Evolutionary conservation across 2,797 vertebrate genomes (phyloP).

Genomic region (Neomorphus geoffroyi): DNA sequence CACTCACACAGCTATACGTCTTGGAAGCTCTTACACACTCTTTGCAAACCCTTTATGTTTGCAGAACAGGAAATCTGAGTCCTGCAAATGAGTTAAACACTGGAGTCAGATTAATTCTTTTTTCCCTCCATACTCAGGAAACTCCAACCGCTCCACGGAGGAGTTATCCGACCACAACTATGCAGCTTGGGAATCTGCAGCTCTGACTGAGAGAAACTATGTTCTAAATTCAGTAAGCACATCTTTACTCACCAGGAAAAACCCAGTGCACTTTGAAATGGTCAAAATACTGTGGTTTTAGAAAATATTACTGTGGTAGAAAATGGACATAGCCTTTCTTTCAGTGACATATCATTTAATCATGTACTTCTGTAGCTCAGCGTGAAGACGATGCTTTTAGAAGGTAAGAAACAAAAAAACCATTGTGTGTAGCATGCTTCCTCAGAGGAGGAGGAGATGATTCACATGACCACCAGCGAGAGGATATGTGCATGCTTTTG

Average conservation of each 20-base stretch:
- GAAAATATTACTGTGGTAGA: constrained; percentile 25
- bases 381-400: neutral
- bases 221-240: constrained; percentile 33
- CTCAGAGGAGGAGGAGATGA: neutral
- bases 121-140: constrained; percentile 25
- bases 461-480: neutral
- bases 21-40: constrained; percentile 9
- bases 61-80: constrained; percentile 51
- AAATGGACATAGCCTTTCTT: neutral
- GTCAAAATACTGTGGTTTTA: neutral
- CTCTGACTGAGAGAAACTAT: neutral
- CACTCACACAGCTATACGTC: constrained; percentile 12
- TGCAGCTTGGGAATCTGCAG: constrained; percentile 30
- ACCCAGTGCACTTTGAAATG: neutral
- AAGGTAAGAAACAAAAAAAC: constrained; percentile 11
- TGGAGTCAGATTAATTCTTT: constrained; percentile 16
- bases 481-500: neutral
- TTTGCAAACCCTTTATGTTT: constrained; percentile 41
- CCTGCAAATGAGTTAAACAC: constrained; percentile 31
- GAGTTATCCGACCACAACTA: constrained; percentile 23
- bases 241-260: constrained; percentile 47
- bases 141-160: neutral
- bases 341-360: constrained; percentile 22
- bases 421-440: neutral
- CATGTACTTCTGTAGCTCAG: constrained; percentile 10